Evolutionary conservation across 1,140 invertebrate genomes (phyloP).

Genomic region (Tetranychus urticae): DNA sequence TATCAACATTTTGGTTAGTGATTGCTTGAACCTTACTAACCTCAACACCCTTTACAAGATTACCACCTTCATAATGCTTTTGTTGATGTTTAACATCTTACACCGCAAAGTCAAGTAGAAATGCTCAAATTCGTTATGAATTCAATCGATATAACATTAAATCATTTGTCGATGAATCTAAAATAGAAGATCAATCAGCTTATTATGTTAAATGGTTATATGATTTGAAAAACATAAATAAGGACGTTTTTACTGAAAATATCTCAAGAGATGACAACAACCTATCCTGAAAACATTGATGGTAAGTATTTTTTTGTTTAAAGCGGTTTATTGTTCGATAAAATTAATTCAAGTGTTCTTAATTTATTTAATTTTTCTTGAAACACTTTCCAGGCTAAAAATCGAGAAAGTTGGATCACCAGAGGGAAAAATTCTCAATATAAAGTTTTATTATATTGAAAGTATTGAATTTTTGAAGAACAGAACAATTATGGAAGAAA

Average conservation of each 20-base stretch:
- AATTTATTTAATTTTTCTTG: too few species aligned
- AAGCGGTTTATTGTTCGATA: too few species aligned
- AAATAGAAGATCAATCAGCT: neutral
- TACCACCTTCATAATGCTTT: conserved; percentile 3
- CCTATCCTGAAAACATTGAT: too few species aligned
- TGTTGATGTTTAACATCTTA: conserved; percentile 8
- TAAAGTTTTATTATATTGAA: neutral
- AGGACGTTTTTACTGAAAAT: neutral
- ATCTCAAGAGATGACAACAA: too few species aligned
- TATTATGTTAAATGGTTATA: neutral
- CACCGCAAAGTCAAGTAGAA: conserved; percentile 2
- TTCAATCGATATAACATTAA: neutral
- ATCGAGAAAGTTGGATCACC: neutral
- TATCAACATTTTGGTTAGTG: too few species aligned
- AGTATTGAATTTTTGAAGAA: neutral
- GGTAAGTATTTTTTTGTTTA: too few species aligned
- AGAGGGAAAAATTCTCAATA: neutral
- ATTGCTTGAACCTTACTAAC: too few species aligned
- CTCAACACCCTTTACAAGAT: conserved; percentile 9
- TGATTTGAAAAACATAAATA: neutral
- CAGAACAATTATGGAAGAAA: neutral
- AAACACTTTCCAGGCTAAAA: neutral
- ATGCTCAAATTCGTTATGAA: conserved; percentile 5
- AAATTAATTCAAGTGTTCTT: too few species aligned
- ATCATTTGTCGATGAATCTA: neutral